phyloP scores from a whole-genome alignment of 2,888 invertebrate genomes.

The Ectobius pallidus region DNA sequence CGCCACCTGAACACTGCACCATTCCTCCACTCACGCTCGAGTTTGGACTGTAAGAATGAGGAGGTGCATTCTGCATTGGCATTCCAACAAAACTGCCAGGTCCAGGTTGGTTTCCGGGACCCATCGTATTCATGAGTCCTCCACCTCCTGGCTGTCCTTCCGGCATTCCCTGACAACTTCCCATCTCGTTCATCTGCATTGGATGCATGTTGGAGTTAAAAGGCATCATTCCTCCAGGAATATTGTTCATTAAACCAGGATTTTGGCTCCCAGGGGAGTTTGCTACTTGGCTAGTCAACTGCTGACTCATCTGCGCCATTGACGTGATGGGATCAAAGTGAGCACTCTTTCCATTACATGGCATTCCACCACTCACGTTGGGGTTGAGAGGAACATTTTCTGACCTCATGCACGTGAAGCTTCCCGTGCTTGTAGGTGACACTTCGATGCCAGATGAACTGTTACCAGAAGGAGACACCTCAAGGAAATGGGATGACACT shows the following conservation, averaged over 20 bases:
- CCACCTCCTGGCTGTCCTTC: conserved; percentile 49
- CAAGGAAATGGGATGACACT: conserved; percentile 43
- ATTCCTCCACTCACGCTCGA: conserved; percentile 33
- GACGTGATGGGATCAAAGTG: conserved; percentile 94
- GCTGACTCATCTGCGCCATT: conserved; percentile 93
- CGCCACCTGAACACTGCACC: conserved; percentile 37
- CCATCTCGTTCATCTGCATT: conserved; percentile 56
- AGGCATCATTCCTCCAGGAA: conserved; percentile 57
- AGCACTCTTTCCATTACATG: conserved; percentile 54
- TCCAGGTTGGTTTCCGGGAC: conserved; percentile 53
- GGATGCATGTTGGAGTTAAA: conserved; percentile 58
- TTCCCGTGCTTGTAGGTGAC: conserved; percentile 52
- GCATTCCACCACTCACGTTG: conserved; percentile 59
- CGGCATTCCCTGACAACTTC: conserved; percentile 50
- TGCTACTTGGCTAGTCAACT: conserved; percentile 78
- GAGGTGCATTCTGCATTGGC: conserved; percentile 55
- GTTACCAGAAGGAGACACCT: conserved; percentile 49
- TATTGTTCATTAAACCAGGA: conserved; percentile 40
- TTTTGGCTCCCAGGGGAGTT: conserved; percentile 60
- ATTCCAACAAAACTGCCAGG: conserved; percentile 46
- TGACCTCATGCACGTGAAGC: conserved; percentile 36
- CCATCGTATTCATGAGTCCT: conserved; percentile 60
- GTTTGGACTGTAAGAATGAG: conserved; percentile 45
- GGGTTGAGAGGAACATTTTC: conserved; percentile 66
- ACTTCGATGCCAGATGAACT: conserved; percentile 57